These are phyloP conservation scores for Drosophila serrata DNA, from an alignment of 1,140 invertebrate genomes.

Conservation along the genomic window DNA sequence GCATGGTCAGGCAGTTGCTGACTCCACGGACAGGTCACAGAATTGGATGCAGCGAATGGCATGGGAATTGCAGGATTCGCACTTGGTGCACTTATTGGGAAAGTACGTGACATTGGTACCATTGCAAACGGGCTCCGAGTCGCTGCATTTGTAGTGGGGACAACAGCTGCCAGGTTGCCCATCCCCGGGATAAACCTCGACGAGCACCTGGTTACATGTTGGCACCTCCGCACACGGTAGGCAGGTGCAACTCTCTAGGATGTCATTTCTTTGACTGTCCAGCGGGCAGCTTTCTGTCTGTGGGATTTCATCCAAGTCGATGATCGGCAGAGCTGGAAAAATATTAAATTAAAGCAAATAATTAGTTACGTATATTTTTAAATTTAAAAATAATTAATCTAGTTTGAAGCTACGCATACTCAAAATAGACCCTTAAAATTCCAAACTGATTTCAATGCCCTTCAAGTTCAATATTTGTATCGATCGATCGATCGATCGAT, in stretches of 20 bases:
- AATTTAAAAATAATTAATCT: neutral
- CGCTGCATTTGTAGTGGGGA: constrained; percentile 48
- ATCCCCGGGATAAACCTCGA: constrained; percentile 35
- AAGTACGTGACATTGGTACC: constrained; percentile 39
- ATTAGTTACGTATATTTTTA: neutral
- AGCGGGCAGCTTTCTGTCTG: neutral
- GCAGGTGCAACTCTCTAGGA: constrained; percentile 21
- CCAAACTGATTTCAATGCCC: constrained; percentile 31
- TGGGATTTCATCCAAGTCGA: constrained; percentile 9
- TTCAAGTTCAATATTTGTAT: constrained; percentile 48
- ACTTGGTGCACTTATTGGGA: constrained; percentile 45
- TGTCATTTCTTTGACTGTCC: neutral
- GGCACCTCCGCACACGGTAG: constrained; percentile 38
- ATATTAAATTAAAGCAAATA: neutral
- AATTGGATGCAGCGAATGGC: constrained; percentile 5
- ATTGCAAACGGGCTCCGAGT: constrained; percentile 35
- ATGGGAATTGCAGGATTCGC: constrained; percentile 45
- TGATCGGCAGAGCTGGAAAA: constrained; percentile 22
- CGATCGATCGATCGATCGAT: constrained; percentile 22
- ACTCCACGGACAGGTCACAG: neutral
- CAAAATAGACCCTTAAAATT: neutral
- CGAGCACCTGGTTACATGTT: constrained; percentile 45
- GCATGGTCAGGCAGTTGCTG: constrained; percentile 37
- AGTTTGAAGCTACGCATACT: constrained; percentile 1
- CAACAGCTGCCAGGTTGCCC: constrained; percentile 68